Percentiles rank a stretch among this genome's conserved stretches.
phyloP scores from a whole-genome alignment of 2,113 vertebrate genomes.

The Hydrochoerus hydrochaeris region DNA sequence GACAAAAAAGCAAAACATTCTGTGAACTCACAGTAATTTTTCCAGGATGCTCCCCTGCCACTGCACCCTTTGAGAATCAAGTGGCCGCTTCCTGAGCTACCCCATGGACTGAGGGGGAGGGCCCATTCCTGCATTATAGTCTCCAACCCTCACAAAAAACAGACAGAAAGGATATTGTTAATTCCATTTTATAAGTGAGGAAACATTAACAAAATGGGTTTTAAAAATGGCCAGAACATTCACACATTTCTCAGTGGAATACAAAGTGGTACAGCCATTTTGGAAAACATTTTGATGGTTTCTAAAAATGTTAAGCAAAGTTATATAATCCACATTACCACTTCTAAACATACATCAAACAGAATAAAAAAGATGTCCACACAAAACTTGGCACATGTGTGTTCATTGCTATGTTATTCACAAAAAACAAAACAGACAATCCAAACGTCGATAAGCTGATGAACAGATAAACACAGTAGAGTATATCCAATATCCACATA shows the following conservation, averaged over 20 bases:
- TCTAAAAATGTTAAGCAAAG: neutral
- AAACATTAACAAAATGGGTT: neutral
- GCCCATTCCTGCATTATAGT: neutral
- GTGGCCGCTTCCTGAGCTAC: neutral
- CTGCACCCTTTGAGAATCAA: neutral
- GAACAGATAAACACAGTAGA: neutral
- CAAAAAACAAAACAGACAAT: neutral
- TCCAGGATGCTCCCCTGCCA: fast-evolving
- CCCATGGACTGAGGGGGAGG: neutral
- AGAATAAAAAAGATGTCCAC: neutral
- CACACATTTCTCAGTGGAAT: neutral
- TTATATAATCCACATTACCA: neutral
- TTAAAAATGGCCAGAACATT: neutral
- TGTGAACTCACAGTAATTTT: neutral
- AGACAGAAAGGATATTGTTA: neutral
- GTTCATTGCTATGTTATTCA: neutral
- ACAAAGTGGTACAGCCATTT: neutral
- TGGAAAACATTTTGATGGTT: neutral
- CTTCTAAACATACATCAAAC: neutral
- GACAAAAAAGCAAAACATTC: neutral
- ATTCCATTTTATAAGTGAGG: neutral
- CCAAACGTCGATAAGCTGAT: neutral
- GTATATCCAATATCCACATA: neutral
- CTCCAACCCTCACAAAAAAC: neutral
- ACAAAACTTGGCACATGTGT: neutral